Evolutionary conservation across 1,140 invertebrate species (phyloP), one percentile per base, ranked within the genome.

Genomic region (Drosophila setifemur): DNA sequence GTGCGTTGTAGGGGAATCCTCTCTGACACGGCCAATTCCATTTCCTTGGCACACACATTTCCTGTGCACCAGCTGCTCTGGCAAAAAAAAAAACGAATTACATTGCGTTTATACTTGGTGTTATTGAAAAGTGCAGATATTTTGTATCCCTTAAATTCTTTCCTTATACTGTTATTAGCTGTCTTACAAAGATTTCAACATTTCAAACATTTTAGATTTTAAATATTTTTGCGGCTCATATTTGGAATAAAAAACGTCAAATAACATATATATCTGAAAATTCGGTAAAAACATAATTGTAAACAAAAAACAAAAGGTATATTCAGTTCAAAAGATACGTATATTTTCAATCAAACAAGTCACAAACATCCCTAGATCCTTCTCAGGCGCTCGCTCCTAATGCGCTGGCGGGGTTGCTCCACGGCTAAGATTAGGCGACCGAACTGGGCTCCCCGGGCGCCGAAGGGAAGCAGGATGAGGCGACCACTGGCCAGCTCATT

Each of bases 401-500:
- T n/a, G 5, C 78, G 68, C 9, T 47, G 69, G 12, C 61, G 58
- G 43, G 79, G 75, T 40, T 86, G 79, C 39, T 86, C 81, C 19
- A 85, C 81, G 12, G 81, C 81, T 19, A 85, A 42, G 4, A 85
- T 31, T 1, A 85, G 75, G 23, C 81, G 81, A 2, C 81, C 81
- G 25, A 83, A 85, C 14, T 55, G 79, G 3, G 63, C 40, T 23
- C 79, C 69, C 12, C 35, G 45, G 21, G 70, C 37, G 9, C 77
- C 82, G 12, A 85, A 6, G 3, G 81, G 81, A 67, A 85, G 19
- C 8, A 85, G 57, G 8, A 85, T 81, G 5, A 85, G 44, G 9
- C 81, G 81, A n/a, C 81, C 75, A 18, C 53, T 85, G 49, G 39
- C 28, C 37, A 86, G 50, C 14, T 68, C 57, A 6, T 78, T 61